phyloP scores from a whole-genome alignment of 2,113 vertebrate genomes.

The Daboia siamensis region DNA sequence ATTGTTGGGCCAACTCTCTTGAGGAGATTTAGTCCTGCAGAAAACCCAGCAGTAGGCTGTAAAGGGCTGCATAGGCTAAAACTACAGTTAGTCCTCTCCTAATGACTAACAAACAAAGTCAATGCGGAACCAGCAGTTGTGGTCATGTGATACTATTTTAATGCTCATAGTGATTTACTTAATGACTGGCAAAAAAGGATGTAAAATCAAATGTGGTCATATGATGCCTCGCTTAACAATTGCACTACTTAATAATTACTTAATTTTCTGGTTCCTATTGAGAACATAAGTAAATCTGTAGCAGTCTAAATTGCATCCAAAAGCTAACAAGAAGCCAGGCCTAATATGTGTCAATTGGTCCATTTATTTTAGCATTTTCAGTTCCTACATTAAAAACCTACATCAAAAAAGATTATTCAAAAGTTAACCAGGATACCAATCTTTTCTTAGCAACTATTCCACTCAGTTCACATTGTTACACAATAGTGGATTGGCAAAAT shows the following conservation, averaged over 20 bases:
- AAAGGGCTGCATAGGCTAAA: background rate
- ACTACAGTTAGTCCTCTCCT: background rate
- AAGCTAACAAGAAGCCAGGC: background rate
- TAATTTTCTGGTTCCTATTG: too few species aligned
- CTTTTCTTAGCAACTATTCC: slow-evolving; percentile 61
- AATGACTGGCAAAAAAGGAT: too few species aligned
- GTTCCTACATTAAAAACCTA: slow-evolving; percentile 62
- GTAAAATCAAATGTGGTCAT: too few species aligned
- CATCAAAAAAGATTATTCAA: slow-evolving; percentile 58
- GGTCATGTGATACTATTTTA: too few species aligned
- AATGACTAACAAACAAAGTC: too few species aligned
- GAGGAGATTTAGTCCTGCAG: too few species aligned
- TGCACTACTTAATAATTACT: too few species aligned
- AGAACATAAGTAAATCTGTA: background rate
- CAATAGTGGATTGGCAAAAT: slow-evolving; percentile 70
- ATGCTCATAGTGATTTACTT: too few species aligned
- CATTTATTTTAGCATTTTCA: slow-evolving; percentile 42
- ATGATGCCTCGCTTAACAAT: too few species aligned
- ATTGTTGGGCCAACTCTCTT: background rate
- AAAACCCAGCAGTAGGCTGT: too few species aligned
- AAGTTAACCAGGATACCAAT: slow-evolving; percentile 51
- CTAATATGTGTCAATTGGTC: background rate
- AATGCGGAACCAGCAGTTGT: too few species aligned
- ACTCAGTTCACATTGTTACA: slow-evolving; percentile 62
- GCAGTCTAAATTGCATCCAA: background rate